Evolutionary conservation across 2,888 invertebrate species (phyloP).

Genomic region (Saturnia pavonia): DNA sequence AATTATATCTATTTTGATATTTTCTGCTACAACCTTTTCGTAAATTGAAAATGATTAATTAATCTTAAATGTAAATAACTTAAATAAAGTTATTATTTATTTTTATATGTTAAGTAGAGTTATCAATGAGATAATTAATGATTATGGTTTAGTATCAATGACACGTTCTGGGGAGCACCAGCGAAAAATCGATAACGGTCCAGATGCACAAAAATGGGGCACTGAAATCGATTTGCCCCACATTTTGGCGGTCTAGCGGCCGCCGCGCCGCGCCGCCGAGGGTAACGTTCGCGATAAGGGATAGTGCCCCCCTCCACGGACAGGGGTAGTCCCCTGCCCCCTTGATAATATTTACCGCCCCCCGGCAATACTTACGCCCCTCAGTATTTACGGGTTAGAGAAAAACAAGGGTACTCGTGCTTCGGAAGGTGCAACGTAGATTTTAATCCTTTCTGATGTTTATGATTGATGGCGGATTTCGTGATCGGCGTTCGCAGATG

Average conservation of each 20-base stretch:
- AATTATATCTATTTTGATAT: neutral
- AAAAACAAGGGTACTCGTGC: slow-evolving; percentile 82
- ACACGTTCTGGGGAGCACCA: slow-evolving; percentile 22
- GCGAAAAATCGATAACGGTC: slow-evolving; percentile 76
- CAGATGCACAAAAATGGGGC: slow-evolving; percentile 82
- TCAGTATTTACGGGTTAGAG: slow-evolving; percentile 82
- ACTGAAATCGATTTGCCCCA: slow-evolving; percentile 80
- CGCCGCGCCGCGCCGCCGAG: slow-evolving; percentile 72
- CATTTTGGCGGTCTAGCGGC: slow-evolving; percentile 78
- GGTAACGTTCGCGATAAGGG: slow-evolving; percentile 82
- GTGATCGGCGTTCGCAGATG: slow-evolving; percentile 73
- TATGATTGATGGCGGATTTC: slow-evolving; percentile 81
- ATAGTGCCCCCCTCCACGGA: slow-evolving; percentile 73
- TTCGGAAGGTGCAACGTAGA: slow-evolving; percentile 81
- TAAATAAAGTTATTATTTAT: neutral
- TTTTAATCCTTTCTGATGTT: slow-evolving; percentile 82
- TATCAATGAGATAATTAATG: neutral
- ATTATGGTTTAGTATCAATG: slow-evolving; percentile 29
- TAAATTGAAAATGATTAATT: neutral
- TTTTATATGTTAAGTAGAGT: neutral
- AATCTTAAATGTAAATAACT: neutral
- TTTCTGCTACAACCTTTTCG: neutral
- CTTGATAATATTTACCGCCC: slow-evolving; percentile 81
- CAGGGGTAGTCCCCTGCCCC: slow-evolving; percentile 64
- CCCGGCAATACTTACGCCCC: slow-evolving; percentile 82